A percentile compares a stretch with the other conserved stretches of the same genome.
phyloP scores from a whole-genome alignment of 1,140 invertebrate genomes.

The Charaxes varanes region DNA sequence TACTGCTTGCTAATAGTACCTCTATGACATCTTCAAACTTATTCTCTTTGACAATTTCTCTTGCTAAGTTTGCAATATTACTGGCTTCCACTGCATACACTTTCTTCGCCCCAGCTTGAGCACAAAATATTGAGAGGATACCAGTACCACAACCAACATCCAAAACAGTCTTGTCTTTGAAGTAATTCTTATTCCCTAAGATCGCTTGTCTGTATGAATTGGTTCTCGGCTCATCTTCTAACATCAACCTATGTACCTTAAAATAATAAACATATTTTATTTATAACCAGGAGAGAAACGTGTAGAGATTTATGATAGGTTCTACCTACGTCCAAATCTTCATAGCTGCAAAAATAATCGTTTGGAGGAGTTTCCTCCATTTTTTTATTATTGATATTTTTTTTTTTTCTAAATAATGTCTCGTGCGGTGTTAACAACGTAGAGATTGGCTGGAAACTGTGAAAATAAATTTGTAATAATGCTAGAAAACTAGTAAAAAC shows the following conservation, averaged over 20 bases:
- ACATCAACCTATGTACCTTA: constrained; percentile 86
- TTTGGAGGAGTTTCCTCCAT: constrained; percentile 17
- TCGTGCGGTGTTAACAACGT: too few relatives aligned
- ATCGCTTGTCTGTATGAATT: constrained; percentile 89
- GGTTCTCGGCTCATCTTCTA: constrained; percentile 87
- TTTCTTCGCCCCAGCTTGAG: constrained; percentile 92
- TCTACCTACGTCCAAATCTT: constrained; percentile 75
- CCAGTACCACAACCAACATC: constrained; percentile 98
- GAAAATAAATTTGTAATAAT: too few relatives aligned
- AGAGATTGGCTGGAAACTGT: too few relatives aligned
- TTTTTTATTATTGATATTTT: too few relatives aligned
- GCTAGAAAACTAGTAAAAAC: too few relatives aligned
- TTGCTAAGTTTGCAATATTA: constrained; percentile 89
- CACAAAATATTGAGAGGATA: constrained; percentile 97
- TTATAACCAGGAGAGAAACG: not conserved
- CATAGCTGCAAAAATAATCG: constrained; percentile 74
- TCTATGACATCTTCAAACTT: constrained; percentile 74
- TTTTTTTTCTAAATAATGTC: too few relatives aligned
- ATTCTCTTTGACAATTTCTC: constrained; percentile 88
- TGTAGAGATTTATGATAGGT: too few relatives aligned
- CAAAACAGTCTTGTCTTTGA: constrained; percentile 87
- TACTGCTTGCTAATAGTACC: too few relatives aligned
- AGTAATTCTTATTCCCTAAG: constrained; percentile 78
- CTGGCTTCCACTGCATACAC: constrained; percentile 96
- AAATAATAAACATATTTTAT: constrained; percentile 10